These are phyloP conservation scores for Melanogrammus aeglefinus DNA, from an alignment of 2,797 vertebrate genomes.

Conservation along the genomic window DNA sequence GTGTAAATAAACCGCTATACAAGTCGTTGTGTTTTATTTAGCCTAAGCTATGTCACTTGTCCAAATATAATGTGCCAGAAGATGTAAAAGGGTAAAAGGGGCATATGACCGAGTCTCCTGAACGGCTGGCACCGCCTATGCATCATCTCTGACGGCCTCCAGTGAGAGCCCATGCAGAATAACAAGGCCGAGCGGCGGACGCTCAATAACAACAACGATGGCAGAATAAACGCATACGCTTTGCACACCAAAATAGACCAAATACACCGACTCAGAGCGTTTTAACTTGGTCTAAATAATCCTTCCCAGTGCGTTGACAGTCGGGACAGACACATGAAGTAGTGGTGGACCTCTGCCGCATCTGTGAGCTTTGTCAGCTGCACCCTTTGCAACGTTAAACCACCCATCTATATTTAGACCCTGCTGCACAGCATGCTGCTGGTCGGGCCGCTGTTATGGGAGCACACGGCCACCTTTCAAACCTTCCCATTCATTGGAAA, in stretches of 20 bases:
- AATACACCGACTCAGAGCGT: not conserved
- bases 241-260: not conserved
- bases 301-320: too few species aligned
- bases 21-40: not conserved
- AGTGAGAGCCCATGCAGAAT: constrained; percentile 7
- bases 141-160: constrained; percentile 48
- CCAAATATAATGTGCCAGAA: not conserved
- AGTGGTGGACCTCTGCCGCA: constrained; percentile 23
- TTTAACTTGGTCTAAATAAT: too few species aligned
- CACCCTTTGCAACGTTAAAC: constrained; percentile 22
- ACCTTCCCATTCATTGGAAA: constrained; percentile 44
- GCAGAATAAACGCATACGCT: not conserved
- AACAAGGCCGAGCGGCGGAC: constrained; percentile 11
- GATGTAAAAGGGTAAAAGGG: not conserved
- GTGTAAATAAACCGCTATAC: not conserved
- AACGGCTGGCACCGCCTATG: constrained; percentile 70
- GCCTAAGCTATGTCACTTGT: not conserved
- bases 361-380: constrained; percentile 25
- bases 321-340: too few species aligned
- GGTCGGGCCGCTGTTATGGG: not conserved
- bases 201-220: not conserved
- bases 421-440: constrained; percentile 5
- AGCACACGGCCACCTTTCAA: not conserved
- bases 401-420: constrained; percentile 29
- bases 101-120: constrained; percentile 38